A percentile compares a stretch with the other conserved stretches of the same genome.
Conservation (phyloP, 2,797 vertebrate species). For the Notoglanidium macrostoma region DNA sequence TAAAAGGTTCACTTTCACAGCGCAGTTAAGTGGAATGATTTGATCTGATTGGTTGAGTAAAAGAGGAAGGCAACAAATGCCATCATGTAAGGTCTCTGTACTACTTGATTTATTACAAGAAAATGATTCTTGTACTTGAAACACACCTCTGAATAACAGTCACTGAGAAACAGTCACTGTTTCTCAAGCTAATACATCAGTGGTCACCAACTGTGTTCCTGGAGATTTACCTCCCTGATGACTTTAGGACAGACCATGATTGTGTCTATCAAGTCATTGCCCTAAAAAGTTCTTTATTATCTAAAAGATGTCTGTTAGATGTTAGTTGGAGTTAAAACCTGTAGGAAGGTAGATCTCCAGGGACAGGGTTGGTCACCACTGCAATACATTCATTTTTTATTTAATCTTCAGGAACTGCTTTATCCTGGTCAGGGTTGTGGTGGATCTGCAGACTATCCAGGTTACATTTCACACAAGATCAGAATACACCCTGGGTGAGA, state of each 20-base stretch:
- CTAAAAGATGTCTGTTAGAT: too few species aligned
- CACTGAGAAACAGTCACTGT: background rate
- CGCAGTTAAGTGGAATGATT: slow-evolving; percentile 24
- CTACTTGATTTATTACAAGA: slow-evolving; percentile 9
- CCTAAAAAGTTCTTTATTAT: too few species aligned
- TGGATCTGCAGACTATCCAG: background rate
- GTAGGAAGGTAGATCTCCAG: too few species aligned
- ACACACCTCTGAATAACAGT: background rate
- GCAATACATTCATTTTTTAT: background rate
- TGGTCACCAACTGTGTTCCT: too few species aligned
- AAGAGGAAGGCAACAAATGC: background rate
- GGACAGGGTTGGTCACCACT: too few species aligned
- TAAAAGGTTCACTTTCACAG: slow-evolving; percentile 38
- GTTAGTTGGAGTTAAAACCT: too few species aligned
- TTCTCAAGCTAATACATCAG: background rate
- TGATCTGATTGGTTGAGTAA: slow-evolving; percentile 21
- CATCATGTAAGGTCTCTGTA: background rate
- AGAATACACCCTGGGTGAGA: background rate
- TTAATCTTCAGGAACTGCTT: background rate
- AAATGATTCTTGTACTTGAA: background rate
- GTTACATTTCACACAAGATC: background rate
- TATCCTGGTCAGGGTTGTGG: background rate
- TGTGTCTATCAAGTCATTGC: too few species aligned
- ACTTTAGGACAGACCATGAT: too few species aligned
- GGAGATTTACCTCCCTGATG: too few species aligned